Evolutionary conservation across 2,888 invertebrate species (phyloP), one percentile per base, ranked within the genome.

Genomic region (Zelleria hepariella): DNA sequence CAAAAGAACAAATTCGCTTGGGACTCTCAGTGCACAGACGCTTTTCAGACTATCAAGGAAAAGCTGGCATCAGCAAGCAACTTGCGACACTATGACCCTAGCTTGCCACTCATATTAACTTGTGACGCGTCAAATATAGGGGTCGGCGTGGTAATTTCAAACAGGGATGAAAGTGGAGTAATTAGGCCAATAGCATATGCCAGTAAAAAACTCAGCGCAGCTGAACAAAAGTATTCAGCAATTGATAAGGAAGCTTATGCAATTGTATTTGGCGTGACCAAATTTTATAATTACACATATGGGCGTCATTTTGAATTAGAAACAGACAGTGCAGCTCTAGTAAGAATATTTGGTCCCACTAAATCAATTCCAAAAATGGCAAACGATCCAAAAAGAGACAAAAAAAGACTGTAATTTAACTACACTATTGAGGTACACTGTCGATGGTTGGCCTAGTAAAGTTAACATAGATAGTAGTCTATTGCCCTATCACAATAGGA

Each of bases 31-130:
- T 62, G 62, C 57, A 20, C 60, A 23, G 52, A 23, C 4, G 32
- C 59, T 49, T 62, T 62, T 48, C 2, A 56, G 18, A 8, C 21
- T 8, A 57, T 61, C 20, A 61, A 61, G 49, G 52, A 52, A 54
- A 32, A 61, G 57, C 27, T 42, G 49, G 0, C 18, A 51, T 47
- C 49, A 55, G 53, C 57, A 27, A 57, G 48, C 27, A 26, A 23
- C 32, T 24, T 61, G 42, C 20, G 26, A 25, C 18, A 58, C 4
- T 42, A 47, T 57, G 47, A 47, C 32, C 7, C 2, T 3, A 20
- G 47, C 5, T 57, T 55, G n/a, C 25, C 51, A 0, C 10, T 52
- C 20, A 4, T 48, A 15, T 48, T 48, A 15, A 48, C 3, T 48
- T 48, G 48, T 48, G 51, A 52, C 23, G 51, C 51, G 5, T 52